phyloP scores from a whole-genome alignment of 1,140 invertebrate species.

The Bilobella aurantiaca region DNA sequence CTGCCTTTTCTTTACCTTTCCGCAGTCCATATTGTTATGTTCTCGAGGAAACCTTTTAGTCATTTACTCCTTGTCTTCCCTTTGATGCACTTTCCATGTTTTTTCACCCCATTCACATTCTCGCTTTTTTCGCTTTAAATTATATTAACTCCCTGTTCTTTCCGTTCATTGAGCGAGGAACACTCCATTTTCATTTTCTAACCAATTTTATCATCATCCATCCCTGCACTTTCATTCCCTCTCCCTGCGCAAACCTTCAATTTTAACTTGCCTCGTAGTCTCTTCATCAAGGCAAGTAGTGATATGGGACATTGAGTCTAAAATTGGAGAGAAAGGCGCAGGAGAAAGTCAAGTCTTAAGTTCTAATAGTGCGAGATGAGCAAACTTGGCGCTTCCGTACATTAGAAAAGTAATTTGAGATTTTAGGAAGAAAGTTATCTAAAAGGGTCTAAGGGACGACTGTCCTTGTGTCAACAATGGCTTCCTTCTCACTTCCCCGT shows the following conservation, averaged over 20 bases:
- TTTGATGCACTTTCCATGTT: conserved; percentile 34
- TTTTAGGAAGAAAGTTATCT: neutral
- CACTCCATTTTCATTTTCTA: conserved; percentile 33
- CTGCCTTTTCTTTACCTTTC: no score
- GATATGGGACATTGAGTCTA: neutral
- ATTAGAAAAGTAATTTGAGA: conserved; percentile 8
- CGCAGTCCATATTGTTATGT: no score
- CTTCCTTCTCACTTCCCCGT: neutral
- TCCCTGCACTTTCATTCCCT: conserved; percentile 21
- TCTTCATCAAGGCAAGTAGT: neutral
- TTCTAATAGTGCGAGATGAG: no score
- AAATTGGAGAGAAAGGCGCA: neutral
- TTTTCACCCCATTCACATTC: conserved; percentile 14
- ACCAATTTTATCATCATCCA: conserved; percentile 28
- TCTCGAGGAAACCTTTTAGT: conserved; percentile 8
- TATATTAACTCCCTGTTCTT: neutral
- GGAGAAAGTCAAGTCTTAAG: neutral
- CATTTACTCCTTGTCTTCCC: neutral
- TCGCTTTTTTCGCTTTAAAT: neutral
- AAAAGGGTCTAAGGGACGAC: no score
- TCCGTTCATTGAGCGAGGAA: neutral
- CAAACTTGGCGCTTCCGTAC: neutral
- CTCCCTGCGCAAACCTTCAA: neutral
- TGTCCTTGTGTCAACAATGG: neutral
- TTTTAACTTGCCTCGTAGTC: neutral